Evolutionary conservation across 2,797 vertebrate species (phyloP).

Genomic region (Sebastes iracundus): DNA sequence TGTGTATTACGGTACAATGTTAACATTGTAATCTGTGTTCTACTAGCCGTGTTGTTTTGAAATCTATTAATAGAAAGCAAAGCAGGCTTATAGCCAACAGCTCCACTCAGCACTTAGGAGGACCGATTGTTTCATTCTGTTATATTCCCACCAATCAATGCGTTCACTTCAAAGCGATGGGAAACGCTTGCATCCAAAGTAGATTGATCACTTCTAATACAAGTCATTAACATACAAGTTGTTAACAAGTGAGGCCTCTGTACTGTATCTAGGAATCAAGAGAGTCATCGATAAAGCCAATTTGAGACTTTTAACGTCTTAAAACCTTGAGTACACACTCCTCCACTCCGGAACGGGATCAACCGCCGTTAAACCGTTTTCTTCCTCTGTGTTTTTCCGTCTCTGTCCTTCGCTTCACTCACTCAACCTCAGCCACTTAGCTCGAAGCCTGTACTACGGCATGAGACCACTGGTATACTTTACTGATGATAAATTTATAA

Average conservation of each 20-base stretch:
- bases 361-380: conserved; percentile 51
- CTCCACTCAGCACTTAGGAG: conserved; percentile 48
- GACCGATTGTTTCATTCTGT: conserved; percentile 76
- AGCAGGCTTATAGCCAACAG: conserved; percentile 33
- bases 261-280: conserved; percentile 81
- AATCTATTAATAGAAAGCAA: conserved; percentile 40
- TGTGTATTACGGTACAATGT: not conserved
- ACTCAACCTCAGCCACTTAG: conserved; percentile 69
- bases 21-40: conserved; percentile 22
- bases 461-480: conserved; percentile 77
- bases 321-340: conserved; percentile 66
- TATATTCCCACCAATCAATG: conserved; percentile 81
- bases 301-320: conserved; percentile 78
- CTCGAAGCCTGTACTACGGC: conserved; percentile 68
- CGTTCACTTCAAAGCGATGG: conserved; percentile 80
- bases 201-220: conserved; percentile 84
- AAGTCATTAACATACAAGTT: conserved; percentile 85
- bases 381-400: conserved; percentile 11
- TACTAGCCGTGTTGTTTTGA: not conserved
- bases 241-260: conserved; percentile 83
- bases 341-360: conserved; percentile 57
- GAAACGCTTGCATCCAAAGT: conserved; percentile 74
- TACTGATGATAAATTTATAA: conserved; percentile 86
- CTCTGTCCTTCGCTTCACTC: conserved; percentile 46
- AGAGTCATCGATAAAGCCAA: conserved; percentile 75